Percentiles rank a stretch among this genome's conserved stretches.
These are phyloP conservation scores for Lydus trimaculatus DNA, from an alignment of 2,888 invertebrate genomes.

Conservation along the genomic window DNA sequence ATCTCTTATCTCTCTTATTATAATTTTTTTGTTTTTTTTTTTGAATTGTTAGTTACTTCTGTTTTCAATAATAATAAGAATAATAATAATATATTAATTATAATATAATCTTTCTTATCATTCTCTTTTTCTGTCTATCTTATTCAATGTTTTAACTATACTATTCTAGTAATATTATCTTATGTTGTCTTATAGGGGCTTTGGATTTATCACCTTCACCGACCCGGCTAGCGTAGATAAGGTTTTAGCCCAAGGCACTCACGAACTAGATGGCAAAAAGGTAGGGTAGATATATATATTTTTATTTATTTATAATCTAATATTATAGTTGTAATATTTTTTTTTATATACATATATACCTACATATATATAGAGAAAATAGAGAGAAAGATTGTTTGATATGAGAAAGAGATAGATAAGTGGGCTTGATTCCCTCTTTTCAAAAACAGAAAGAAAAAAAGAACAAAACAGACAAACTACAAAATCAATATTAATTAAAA, in stretches of 20 bases:
- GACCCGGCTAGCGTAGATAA: constrained; percentile 99
- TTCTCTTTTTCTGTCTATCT: not conserved
- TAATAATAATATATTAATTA: not conserved
- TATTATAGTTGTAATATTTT: constrained; percentile 19
- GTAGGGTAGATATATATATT: constrained; percentile 66
- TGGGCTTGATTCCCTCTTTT: constrained; percentile 15
- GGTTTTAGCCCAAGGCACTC: constrained; percentile 97
- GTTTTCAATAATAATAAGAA: not conserved
- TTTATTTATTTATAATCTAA: constrained; percentile 33
- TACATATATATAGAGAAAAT: not conserved
- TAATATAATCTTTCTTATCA: constrained; percentile 17
- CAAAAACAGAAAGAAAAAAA: no score
- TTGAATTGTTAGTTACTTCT: not conserved
- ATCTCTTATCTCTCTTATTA: constrained; percentile 38
- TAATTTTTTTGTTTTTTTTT: not conserved
- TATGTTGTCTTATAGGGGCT: constrained; percentile 82
- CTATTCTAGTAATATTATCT: constrained; percentile 52
- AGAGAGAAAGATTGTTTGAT: not conserved
- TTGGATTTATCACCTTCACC: constrained; percentile 99
- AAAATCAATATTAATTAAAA: not conserved
- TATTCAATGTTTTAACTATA: constrained; percentile 28
- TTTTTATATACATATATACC: no score
- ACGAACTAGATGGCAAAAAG: constrained; percentile 99
- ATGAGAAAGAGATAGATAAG: constrained; percentile 33
- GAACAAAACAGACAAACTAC: no score